These are phyloP conservation scores for Leuctra nigra DNA, from an alignment of 2,888 invertebrate species.

Conservation along the genomic window DNA sequence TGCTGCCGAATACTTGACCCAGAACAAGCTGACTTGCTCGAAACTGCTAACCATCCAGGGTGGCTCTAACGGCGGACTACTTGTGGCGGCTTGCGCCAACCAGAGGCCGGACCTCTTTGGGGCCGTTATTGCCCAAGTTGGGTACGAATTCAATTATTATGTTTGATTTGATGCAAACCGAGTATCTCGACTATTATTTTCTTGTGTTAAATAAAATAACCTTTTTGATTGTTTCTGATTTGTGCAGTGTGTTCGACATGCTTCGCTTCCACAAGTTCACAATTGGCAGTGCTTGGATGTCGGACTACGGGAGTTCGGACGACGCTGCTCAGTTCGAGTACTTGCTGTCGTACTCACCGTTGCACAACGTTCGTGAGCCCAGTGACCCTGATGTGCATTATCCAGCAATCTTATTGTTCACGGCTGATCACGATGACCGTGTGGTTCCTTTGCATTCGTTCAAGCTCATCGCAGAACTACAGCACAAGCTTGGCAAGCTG, in stretches of 20 bases:
- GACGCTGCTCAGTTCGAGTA: constrained; percentile 79
- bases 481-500: constrained; percentile 69
- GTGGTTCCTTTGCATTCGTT: constrained; percentile 96
- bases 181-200: not conserved
- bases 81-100: constrained; percentile 92
- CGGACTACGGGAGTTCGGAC: constrained; percentile 92
- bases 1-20: constrained; percentile 82
- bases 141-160: constrained; percentile 53
- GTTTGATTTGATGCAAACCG: not conserved
- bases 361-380: constrained; percentile 81
- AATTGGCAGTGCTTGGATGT: constrained; percentile 93
- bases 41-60: constrained; percentile 82
- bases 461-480: constrained; percentile 88
- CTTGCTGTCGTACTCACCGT: constrained; percentile 81
- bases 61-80: constrained; percentile 93
- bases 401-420: constrained; percentile 84
- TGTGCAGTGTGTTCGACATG: constrained; percentile 89
- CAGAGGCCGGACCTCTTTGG: constrained; percentile 93
- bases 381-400: constrained; percentile 53
- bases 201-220: not conserved
- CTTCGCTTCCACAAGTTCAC: constrained; percentile 96
- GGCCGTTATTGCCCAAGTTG: constrained; percentile 89
- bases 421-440: constrained; percentile 98
- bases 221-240: constrained; percentile 1
- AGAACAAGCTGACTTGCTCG: constrained; percentile 69